Conservation (phyloP, 2,888 invertebrate species). For the Sphaerophoria rueppellii region DNA sequence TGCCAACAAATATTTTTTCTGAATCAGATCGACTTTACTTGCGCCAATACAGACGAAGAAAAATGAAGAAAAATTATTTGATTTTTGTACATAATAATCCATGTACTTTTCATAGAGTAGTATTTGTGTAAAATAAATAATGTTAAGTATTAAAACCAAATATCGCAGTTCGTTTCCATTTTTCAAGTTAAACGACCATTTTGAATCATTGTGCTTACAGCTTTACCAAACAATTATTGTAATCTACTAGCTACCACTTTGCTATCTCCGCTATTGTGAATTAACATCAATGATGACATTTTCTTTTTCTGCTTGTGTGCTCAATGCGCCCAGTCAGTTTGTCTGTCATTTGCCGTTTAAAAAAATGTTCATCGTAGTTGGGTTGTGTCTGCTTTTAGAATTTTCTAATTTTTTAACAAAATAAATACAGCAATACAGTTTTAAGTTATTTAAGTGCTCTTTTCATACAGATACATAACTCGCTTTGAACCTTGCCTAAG, state of each 20-base stretch:
- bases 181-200: too few species aligned
- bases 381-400: neutral
- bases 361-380: neutral
- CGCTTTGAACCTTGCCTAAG: neutral
- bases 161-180: too few species aligned
- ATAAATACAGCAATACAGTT: neutral
- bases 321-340: slow-evolving; percentile 50
- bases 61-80: neutral
- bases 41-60: slow-evolving; percentile 11
- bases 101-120: neutral
- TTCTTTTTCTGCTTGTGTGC: neutral
- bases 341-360: slow-evolving; percentile 14
- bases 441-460: neutral
- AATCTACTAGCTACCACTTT: neutral
- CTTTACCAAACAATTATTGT: slow-evolving; percentile 20
- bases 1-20: slow-evolving; percentile 45
- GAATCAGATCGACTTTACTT: slow-evolving; percentile 46
- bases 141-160: neutral
- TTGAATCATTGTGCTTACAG: slow-evolving; percentile 12
- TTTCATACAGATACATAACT: neutral
- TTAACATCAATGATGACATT: neutral
- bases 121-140: slow-evolving; percentile 9
- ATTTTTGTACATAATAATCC: neutral
- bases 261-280: slow-evolving; percentile 9
- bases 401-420: neutral